Percentiles rank a stretch among this genome's conserved stretches.
These are phyloP conservation scores for Tupaia chinensis DNA, from an alignment of 2,113 vertebrate species.

Conservation along the genomic window DNA sequence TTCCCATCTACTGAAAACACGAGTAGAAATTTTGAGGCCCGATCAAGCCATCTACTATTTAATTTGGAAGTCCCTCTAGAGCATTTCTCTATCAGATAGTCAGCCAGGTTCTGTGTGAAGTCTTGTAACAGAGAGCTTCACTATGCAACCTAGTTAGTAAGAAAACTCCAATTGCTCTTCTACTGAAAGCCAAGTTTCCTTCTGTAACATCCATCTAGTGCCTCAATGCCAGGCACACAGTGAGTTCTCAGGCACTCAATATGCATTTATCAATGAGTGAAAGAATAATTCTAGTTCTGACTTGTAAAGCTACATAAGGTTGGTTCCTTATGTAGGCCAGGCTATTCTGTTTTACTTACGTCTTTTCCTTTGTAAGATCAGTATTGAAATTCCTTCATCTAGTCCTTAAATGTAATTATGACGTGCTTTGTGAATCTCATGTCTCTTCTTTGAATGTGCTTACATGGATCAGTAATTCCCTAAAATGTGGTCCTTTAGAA, in stretches of 20 bases:
- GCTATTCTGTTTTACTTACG: neutral
- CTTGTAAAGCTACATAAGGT: neutral
- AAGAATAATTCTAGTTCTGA: neutral
- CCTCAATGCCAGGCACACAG: neutral
- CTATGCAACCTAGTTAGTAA: neutral
- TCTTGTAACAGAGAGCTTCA: neutral
- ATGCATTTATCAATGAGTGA: neutral
- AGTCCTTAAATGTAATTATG: neutral
- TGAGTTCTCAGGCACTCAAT: neutral
- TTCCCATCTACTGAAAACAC: neutral
- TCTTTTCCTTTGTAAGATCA: neutral
- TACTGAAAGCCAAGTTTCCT: neutral
- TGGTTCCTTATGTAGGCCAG: neutral
- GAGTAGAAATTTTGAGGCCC: neutral
- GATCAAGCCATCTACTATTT: neutral
- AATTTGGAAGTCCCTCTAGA: neutral
- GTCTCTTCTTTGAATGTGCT: neutral
- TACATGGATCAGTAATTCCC: neutral
- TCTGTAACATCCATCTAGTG: neutral
- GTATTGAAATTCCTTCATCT: neutral
- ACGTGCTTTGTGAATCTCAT: neutral
- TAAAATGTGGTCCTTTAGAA: neutral
- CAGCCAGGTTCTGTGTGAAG: neutral
- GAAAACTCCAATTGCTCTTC: neutral
- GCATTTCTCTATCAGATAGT: neutral